Percentiles rank a stretch among this genome's conserved stretches.
These are phyloP conservation scores for Oplegnathus fasciatus DNA, from an alignment of 2,113 vertebrate genomes.

Conservation along the genomic window DNA sequence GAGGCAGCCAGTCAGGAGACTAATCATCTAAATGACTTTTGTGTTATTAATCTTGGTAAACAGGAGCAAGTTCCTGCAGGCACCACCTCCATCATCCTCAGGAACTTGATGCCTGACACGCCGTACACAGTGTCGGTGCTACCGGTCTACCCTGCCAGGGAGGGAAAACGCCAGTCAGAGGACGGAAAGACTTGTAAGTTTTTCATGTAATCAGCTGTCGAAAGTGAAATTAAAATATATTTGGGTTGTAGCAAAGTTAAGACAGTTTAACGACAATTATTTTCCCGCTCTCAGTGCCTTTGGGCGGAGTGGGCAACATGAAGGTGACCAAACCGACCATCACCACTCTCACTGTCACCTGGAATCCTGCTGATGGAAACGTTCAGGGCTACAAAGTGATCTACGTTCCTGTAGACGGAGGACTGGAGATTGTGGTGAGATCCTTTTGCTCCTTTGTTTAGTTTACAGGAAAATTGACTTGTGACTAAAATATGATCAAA, in stretches of 20 bases:
- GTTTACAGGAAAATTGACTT: not conserved
- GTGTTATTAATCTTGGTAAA: not conserved
- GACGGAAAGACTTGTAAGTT: constrained; percentile 92
- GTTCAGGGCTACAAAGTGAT: constrained; percentile 95
- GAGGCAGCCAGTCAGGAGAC: not conserved
- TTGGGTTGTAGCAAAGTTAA: no score
- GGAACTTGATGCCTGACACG: constrained; percentile 93
- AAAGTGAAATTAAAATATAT: not conserved
- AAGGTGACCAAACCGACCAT: constrained; percentile 91
- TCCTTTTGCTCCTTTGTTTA: not conserved
- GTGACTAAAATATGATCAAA: not conserved
- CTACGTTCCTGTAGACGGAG: constrained; percentile 88
- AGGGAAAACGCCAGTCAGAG: constrained; percentile 92
- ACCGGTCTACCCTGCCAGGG: constrained; percentile 90
- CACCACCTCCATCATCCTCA: constrained; percentile 90
- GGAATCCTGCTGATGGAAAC: constrained; percentile 94
- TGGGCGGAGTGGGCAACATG: constrained; percentile 85
- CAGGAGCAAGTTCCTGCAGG: constrained; percentile 92
- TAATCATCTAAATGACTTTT: not conserved
- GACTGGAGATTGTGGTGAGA: constrained; percentile 89
- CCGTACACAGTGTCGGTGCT: constrained; percentile 90
- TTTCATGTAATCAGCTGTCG: not conserved
- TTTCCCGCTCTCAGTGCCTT: constrained; percentile 71
- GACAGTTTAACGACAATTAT: not conserved
- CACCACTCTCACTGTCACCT: constrained; percentile 90